Evolutionary conservation across 2,888 invertebrate species (phyloP).

Genomic region (Resseliella maxima): DNA sequence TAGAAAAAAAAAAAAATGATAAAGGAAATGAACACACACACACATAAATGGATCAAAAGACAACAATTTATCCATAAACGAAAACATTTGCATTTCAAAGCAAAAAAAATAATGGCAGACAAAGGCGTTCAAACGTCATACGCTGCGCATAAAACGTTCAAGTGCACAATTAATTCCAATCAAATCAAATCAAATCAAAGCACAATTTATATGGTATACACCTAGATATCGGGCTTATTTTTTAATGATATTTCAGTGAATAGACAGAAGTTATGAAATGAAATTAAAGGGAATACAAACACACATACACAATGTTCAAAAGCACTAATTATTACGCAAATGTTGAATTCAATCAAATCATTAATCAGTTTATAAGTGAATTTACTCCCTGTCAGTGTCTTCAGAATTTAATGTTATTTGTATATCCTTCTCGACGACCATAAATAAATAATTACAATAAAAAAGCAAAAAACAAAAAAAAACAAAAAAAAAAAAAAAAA

Average conservation of each 20-base stretch:
- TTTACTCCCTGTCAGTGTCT: constrained; percentile 41
- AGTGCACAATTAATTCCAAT: constrained; percentile 25
- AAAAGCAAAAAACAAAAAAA: not conserved
- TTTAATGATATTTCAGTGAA: not conserved
- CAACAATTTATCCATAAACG: not conserved
- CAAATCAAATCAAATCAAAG: constrained; percentile 26
- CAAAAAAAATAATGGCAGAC: not conserved
- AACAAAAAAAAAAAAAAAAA: not conserved
- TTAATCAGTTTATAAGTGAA: constrained; percentile 18
- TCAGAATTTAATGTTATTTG: not conserved
- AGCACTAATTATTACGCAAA: constrained; percentile 36
- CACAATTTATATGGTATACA: constrained; percentile 20
- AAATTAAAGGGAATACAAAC: not conserved
- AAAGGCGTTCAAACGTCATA: not conserved
- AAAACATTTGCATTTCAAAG: not conserved
- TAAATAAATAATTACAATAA: not conserved
- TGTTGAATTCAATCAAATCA: not conserved
- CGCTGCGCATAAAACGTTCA: not conserved
- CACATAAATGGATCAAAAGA: no score
- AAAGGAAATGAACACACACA: no score
- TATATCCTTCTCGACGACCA: not conserved
- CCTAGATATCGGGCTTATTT: not conserved
- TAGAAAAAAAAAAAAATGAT: no score
- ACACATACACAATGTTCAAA: not conserved
- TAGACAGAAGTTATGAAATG: not conserved